Evolutionary conservation across 2,888 invertebrate genomes (phyloP), one percentile per base, ranked within the genome.

Genomic region (Luffia ferchaultella): DNA sequence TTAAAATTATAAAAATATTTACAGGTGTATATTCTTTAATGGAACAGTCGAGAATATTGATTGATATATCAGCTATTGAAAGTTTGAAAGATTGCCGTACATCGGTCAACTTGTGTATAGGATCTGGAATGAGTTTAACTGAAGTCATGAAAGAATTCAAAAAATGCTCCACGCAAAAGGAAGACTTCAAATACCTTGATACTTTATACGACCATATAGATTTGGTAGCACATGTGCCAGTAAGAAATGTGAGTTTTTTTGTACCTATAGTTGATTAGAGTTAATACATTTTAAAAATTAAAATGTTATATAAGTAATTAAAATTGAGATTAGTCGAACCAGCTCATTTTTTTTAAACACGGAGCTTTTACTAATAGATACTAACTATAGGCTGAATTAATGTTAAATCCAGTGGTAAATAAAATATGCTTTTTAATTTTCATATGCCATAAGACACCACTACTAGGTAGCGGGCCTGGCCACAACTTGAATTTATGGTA

Each of bases 181-280:
- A 60, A 0, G 80, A 86, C 18, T 92, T 89, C 62, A 67, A 70
- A 1, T 90, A 92, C 63, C 67, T 90, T 50, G 67, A 68, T 1
- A 76, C 78, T 42, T 73, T 92, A 53, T 84, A 84, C 18, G 70
- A 86, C 17, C 92, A 93, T 63, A 68, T 92, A 54, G 88, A 89
- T 58, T 65, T 90, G 49, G 87, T 93, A 1, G 93, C 92, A 0
- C 89, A 88, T 65, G 83, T 89, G 2, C 88, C 91, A 16, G 88
- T 93, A 0, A 80, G 92, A 67, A 93, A 92, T 74, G 91, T 91
- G 68, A 83, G 87, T 75, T n/a, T 2, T 18, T 46, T 1, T 17
- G 18, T 45, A 45, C 3, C 9, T 17, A 45, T 64, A 87, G 86
- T 1, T 90, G 90, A 0, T 44, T n/a, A 44, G n/a, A n/a, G n/a